Base-by-base conservation (phyloP, 2,113 vertebrate genomes). In the Heptranchias perlo region DNA sequence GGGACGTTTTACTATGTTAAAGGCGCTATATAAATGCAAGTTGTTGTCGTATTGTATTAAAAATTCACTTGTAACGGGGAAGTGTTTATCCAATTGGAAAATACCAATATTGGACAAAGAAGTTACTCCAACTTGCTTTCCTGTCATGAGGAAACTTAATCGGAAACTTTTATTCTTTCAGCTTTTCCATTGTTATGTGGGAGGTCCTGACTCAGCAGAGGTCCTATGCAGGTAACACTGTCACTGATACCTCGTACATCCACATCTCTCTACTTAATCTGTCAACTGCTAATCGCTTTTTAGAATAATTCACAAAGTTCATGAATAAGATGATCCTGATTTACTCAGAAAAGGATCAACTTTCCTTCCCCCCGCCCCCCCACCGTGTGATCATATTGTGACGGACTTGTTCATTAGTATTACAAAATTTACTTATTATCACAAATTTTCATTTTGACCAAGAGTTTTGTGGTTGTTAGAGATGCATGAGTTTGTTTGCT, bases 151-250 rank as follows among this genome's bases (percentile, higher is more conserved):
- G 52, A 58, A 91, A 58, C 87, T 58, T 58, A 47, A 64, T 44
- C 47, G 94, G 47, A 49, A 86, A 16, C 96, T 96, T 62, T 82
- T 52, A 52, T 94, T 96, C 47, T 96, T 78, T 0, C 97, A 99
- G 98, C 97, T 99, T 98, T 49, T 97, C 97, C n/a, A 98, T 99
- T 84, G 97, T 99, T 96, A 97, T 98, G 94, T 99, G 98, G 98
- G 98, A 99, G 97, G 98, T 99, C 35, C 97, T 99, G 28, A 98
- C 98, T 54, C 98, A 99, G 97, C 98, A 98, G 97, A 99, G 98
- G 94, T 98, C 98, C 0, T 98, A 98, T 25, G 52, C 98, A 97
- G 98, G 98, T 98, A 98, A 96, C 28, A 78, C 28, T 54, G 8
- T 76, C 10, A 31, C 52, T 89, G 11, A 14, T 35, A 35, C 2